Conservation (phyloP, 2,797 vertebrate genomes). For the Neoniphon sammara region DNA sequence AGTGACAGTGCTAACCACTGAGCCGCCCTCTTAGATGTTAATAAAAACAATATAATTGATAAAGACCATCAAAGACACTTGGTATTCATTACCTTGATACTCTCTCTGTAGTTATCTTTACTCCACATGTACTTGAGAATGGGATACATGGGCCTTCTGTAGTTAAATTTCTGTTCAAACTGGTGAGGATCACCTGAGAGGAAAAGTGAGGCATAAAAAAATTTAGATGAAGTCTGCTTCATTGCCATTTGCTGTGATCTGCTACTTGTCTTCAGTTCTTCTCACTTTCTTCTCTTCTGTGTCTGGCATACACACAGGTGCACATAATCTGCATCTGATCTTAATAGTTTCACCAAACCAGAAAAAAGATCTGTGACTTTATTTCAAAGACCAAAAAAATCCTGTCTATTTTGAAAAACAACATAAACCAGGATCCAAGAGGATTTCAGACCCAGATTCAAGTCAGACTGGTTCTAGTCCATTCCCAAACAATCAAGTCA, state of each 20-base stretch:
- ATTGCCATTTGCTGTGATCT: not conserved
- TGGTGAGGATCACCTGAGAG: conserved; percentile 95
- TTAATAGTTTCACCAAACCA: not conserved
- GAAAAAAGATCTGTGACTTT: not conserved
- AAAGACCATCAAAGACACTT: not conserved
- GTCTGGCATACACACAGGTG: not conserved
- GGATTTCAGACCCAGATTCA: not conserved
- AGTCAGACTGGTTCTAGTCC: not conserved
- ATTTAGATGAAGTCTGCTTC: not conserved
- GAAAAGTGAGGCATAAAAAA: conserved; percentile 8
- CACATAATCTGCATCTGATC: not conserved
- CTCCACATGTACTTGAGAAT: conserved; percentile 98
- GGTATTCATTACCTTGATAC: conserved; percentile 88
- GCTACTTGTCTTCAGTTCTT: conserved; percentile 1
- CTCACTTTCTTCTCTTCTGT: conserved; percentile 9
- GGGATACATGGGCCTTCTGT: conserved; percentile 98
- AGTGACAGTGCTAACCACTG: too few species aligned
- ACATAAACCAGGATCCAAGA: not conserved
- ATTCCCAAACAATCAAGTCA: not conserved
- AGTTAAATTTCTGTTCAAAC: conserved; percentile 99
- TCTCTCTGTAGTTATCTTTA: conserved; percentile 90
- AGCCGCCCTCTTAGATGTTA: too few species aligned
- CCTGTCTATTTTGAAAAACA: not conserved
- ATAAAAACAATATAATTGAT: not conserved
- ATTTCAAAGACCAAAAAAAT: not conserved